Conservation (phyloP, 2,113 vertebrate genomes). For the Ciconia stormi region DNA sequence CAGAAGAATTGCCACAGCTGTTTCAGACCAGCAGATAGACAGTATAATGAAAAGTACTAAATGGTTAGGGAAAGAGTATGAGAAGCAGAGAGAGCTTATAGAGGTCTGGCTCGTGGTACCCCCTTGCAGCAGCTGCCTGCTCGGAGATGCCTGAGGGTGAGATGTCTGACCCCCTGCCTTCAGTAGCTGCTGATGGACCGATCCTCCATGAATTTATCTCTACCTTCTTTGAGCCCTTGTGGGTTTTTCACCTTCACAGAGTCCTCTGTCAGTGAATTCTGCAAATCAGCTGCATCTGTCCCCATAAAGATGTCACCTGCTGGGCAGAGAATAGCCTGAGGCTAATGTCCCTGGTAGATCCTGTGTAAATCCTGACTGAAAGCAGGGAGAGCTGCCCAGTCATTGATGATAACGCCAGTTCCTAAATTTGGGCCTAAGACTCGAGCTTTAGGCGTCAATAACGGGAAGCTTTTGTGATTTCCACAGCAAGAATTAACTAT, state of each 20-base stretch:
- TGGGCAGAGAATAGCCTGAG: background rate
- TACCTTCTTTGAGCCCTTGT: background rate
- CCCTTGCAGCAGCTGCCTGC: background rate
- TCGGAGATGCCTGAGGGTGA: background rate
- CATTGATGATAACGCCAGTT: background rate
- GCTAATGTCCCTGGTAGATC: background rate
- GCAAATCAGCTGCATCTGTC: background rate
- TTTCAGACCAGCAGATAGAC: background rate
- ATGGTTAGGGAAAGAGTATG: background rate
- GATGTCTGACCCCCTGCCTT: background rate
- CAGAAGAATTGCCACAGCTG: background rate
- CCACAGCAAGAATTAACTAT: background rate
- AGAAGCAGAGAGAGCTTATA: background rate
- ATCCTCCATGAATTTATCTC: background rate
- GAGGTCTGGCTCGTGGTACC: background rate
- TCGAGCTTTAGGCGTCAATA: rapidly evolving
- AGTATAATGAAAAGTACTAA: background rate
- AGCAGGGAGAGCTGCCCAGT: background rate
- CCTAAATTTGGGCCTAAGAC: background rate
- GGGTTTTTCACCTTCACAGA: background rate
- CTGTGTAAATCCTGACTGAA: background rate
- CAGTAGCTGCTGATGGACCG: background rate
- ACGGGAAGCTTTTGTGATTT: background rate
- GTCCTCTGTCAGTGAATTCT: background rate
- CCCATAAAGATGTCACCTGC: background rate